Percentiles rank a stretch among this genome's conserved stretches.
Conservation (phyloP, 2,113 vertebrate species). For the Paramisgurnus dabryanus region DNA sequence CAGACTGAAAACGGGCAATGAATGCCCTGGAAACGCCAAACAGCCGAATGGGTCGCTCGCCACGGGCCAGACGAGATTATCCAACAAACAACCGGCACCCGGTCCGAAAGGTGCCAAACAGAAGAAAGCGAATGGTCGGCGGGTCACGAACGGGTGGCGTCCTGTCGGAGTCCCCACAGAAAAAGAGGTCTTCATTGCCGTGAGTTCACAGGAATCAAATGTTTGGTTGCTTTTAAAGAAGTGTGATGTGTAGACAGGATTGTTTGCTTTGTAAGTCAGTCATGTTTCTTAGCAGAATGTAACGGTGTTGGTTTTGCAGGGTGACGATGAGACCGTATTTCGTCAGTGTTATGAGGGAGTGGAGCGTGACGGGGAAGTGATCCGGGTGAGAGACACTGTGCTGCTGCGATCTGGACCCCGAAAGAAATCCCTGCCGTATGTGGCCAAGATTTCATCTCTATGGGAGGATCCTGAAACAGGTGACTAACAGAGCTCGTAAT, state of each 20-base stretch:
- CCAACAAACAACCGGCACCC: constrained; percentile 72
- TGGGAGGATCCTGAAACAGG: constrained; percentile 98
- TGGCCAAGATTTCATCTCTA: constrained; percentile 96
- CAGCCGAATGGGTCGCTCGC: constrained; percentile 84
- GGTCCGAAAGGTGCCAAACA: constrained; percentile 72
- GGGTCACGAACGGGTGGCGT: constrained; percentile 94
- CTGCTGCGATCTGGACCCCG: constrained; percentile 93
- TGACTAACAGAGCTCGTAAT: constrained; percentile 56
- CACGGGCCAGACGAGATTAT: constrained; percentile 74
- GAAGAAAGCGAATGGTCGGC: constrained; percentile 78
- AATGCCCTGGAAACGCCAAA: constrained; percentile 85
- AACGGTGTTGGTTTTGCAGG: constrained; percentile 69
- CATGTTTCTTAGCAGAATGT: too few species aligned
- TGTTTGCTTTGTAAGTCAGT: too few species aligned
- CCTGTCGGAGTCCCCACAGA: constrained; percentile 85
- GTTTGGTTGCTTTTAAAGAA: too few species aligned
- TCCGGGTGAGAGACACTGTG: constrained; percentile 90
- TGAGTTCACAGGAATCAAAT: constrained; percentile 62
- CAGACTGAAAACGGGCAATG: constrained; percentile 70
- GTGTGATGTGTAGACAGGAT: too few species aligned
- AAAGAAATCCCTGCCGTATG: constrained; percentile 96
- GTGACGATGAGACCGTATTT: constrained; percentile 88
- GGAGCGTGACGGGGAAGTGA: constrained; percentile 92
- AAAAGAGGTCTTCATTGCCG: constrained; percentile 92
- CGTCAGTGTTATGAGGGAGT: constrained; percentile 96